Evolutionary conservation across 2,113 vertebrate genomes (phyloP), one percentile per base, ranked within the genome.

Genomic region (Tapirus terrestris): DNA sequence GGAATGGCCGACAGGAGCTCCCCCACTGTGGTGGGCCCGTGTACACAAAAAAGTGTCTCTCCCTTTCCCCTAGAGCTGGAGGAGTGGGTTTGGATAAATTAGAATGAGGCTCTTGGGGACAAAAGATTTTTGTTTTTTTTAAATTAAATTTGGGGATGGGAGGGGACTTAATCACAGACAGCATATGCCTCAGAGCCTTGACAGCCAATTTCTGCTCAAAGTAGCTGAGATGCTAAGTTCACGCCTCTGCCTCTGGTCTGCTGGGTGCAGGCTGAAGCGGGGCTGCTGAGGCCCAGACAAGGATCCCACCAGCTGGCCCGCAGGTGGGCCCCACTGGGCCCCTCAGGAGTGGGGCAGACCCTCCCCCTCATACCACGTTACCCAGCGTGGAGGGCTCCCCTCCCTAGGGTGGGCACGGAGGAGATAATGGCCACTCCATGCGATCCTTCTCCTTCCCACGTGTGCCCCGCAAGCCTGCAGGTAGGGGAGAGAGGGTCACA

Each of bases 1-100:
- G 29, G 16, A 4, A 31, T 1, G 25, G 68, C 68, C 33, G 5
- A 6, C 2, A 0, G 0, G 8, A 36, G 18, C 61, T 33, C 8
- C 73, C 61, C 13, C 6, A 3, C 20, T 1, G 7, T 11, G 1
- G 12, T 14, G 39, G 36, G 45, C 58, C 56, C 8, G 1, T 14
- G 29, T 8, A 6, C 76, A n/a, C 70, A n/a, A 39, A 18, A 79
- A 2, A 8, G 3, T 0, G 1, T 33, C 27, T 63, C 12, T 65
- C 31, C 60, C 84, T 39, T 36, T 33, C 36, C 11, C 21, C 33
- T 33, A n/a, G 65, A 51, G 63, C 68, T 8, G 81, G 68, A 6
- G 45, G 76, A 36, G 43, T 23, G n/a, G 1, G 53, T 80, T 51
- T 25, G 18, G n/a, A 16, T 45, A 70, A 61, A 12, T 5, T 23